phyloP scores from a whole-genome alignment of 2,797 vertebrate species.

The Hypotaenidia okinawae region DNA sequence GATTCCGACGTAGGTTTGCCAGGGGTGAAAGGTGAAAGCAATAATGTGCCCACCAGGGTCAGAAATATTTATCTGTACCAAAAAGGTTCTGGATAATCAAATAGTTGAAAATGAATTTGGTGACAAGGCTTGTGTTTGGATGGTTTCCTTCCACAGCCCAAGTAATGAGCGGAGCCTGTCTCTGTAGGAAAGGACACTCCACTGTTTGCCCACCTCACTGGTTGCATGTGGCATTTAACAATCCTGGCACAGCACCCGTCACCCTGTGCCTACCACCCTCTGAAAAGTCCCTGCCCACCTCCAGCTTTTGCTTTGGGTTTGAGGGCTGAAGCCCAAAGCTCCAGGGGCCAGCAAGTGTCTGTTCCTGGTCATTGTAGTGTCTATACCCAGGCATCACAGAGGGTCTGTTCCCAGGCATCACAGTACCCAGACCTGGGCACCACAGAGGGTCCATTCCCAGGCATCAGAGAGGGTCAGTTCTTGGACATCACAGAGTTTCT shows the following conservation, averaged over 20 bases:
- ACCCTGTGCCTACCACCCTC: not conserved
- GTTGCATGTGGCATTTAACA: not conserved
- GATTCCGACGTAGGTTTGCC: slow-evolving; percentile 40
- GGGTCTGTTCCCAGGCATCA: not conserved
- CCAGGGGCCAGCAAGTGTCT: not conserved
- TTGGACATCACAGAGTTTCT: not conserved
- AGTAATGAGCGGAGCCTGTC: not conserved
- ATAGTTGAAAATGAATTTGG: slow-evolving; percentile 44
- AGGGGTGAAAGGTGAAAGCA: slow-evolving; percentile 65
- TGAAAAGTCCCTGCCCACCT: not conserved
- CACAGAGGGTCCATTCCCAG: not conserved
- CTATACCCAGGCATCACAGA: too few species aligned
- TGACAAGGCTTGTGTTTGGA: not conserved
- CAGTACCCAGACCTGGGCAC: too few species aligned
- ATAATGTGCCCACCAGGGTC: slow-evolving; percentile 51
- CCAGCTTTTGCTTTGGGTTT: not conserved
- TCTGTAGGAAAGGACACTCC: not conserved
- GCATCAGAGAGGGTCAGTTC: not conserved
- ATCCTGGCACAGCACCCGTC: not conserved
- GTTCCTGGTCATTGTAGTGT: not conserved
- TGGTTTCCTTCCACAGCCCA: not conserved
- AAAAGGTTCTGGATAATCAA: slow-evolving; percentile 64
- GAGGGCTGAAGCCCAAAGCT: not conserved
- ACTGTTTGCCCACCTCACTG: not conserved
- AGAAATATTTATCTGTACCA: slow-evolving; percentile 59